Base-by-base conservation (phyloP, 1,140 invertebrate genomes). In the Hylaeus volcanicus region DNA sequence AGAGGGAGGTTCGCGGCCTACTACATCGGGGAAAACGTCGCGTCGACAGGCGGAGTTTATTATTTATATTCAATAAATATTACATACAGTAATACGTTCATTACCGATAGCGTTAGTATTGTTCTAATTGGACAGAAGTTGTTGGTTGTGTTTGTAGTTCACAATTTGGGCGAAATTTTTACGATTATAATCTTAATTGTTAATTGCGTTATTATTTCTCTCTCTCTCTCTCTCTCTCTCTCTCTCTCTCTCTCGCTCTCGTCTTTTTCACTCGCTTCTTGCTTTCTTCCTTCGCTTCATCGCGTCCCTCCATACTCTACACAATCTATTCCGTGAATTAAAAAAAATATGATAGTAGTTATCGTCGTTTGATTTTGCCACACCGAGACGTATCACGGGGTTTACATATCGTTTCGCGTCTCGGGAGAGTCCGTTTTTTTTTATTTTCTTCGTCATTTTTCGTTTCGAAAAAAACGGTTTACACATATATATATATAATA, bases 111-210 rank as follows among this genome's bases (percentile, higher is more conserved):
- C 89, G 90, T 83, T 89, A 89, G 90, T 92, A 92, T 91, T 92
- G 90, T 92, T 92, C 90, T 92, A 92, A 91, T 91, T 92, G 91
- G 92, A 92, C 92, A 91, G 91, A 89, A 92, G 89, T 90, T 85
- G 90, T 89, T 92, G 43, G 56, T 73, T 83, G 43, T 66, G n/a
- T 75, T 81, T 83, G 26, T 84, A 73, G 81, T 90, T 89, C 86
- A 88, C 83, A 88, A 89, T 90, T 90, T 91, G 89, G 89, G 88
- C 89, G 89, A 91, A 26, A 86, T 88, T 84, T 84, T 56, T n/a
- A 72, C 45, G 85, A 79, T 88, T 85, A 64, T 74, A 88, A 87
- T 65, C 88, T 88, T 88, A 88, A 84, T 82, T 61, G 69, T 87
- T 89, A 87, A 79, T 82, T 85, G 81, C 83, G 82, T 86, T 70